A percentile compares a stretch with the other conserved stretches of the same genome.
Evolutionary conservation across 2,797 vertebrate species (phyloP).

Genomic region (Onychomys torridus): DNA sequence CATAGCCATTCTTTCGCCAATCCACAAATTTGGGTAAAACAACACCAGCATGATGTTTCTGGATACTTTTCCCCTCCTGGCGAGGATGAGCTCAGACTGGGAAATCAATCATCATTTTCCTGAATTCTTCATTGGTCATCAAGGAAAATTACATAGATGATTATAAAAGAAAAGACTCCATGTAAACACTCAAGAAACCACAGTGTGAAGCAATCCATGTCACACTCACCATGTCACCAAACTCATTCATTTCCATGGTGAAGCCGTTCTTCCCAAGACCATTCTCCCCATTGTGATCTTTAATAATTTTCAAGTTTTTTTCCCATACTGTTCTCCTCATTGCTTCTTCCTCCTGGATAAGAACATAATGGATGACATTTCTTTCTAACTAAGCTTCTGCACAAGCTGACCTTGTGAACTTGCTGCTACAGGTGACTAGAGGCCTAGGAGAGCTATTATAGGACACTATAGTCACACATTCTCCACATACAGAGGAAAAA

Average conservation of each 20-base stretch:
- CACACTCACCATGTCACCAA: not conserved
- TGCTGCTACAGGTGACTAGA: not conserved
- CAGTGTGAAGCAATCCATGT: not conserved
- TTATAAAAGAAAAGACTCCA: not conserved
- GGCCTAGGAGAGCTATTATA: too few species aligned
- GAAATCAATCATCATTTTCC: slow-evolving; percentile 84
- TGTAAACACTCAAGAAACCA: not conserved
- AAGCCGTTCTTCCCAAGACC: not conserved
- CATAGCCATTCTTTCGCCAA: not conserved
- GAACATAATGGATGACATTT: not conserved
- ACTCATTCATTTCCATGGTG: not conserved
- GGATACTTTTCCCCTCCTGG: slow-evolving; percentile 94
- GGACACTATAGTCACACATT: too few species aligned
- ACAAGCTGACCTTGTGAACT: not conserved
- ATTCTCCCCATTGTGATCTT: slow-evolving; percentile 69
- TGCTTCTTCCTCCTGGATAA: slow-evolving; percentile 91
- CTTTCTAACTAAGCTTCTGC: not conserved
- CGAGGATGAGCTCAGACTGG: slow-evolving; percentile 87
- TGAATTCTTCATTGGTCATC: slow-evolving; percentile 94
- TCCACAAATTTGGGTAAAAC: not conserved
- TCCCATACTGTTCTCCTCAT: slow-evolving; percentile 95
- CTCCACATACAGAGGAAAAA: not conserved
- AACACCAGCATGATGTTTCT: slow-evolving; percentile 92
- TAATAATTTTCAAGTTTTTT: slow-evolving; percentile 94
- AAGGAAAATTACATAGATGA: not conserved